phyloP scores from a whole-genome alignment of 1,140 invertebrate species.

The Semibalanus balanoides region DNA sequence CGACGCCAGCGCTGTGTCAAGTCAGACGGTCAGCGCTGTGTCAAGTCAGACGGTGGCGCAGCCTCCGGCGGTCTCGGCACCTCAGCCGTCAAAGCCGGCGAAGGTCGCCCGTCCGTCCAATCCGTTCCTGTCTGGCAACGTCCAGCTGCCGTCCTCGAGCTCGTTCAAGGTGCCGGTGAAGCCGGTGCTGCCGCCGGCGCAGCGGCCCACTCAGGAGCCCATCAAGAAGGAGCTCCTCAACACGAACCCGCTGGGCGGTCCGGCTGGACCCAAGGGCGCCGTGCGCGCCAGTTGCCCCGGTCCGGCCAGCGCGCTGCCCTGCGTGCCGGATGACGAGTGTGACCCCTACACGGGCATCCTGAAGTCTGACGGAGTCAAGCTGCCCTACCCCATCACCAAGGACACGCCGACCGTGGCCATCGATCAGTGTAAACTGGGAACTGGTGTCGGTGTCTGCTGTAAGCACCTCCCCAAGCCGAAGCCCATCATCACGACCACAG shows the following conservation, averaged over 20 bases:
- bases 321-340: not conserved
- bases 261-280: not conserved
- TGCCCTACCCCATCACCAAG: not conserved
- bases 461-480: not conserved
- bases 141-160: not conserved
- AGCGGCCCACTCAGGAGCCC: not conserved
- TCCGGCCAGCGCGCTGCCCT: not conserved
- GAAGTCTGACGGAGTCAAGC: not conserved
- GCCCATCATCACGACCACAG: not conserved
- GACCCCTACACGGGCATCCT: conserved; percentile 1
- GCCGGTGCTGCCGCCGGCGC: not conserved
- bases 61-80: not conserved
- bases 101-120: not conserved
- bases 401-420: conserved; percentile 4
- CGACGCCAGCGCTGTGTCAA: no score
- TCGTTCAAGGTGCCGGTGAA: not conserved
- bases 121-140: not conserved
- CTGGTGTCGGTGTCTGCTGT: not conserved
- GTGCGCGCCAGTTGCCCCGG: not conserved
- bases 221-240: not conserved
- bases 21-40: no score
- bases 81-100: no score
- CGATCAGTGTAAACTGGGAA: not conserved
- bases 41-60: not conserved
- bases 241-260: not conserved